Evolutionary conservation across 2,797 vertebrate species (phyloP).

Genomic region (Sphenodon punctatus): DNA sequence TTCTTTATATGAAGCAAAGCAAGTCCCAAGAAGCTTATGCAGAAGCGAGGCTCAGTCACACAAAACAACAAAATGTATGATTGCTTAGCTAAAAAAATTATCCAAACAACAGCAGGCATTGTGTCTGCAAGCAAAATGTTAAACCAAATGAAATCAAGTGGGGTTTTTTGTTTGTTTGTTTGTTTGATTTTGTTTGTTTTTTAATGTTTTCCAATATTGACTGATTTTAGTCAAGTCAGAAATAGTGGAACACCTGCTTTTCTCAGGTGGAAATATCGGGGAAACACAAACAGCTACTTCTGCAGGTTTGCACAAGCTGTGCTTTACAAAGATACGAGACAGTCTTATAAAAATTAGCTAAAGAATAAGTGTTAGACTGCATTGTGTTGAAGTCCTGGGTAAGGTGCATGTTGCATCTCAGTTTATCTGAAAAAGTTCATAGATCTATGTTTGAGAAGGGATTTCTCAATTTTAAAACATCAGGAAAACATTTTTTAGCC

Average conservation of each 20-base stretch:
- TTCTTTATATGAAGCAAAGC: neutral
- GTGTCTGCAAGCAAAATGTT: neutral
- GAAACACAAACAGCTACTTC: neutral
- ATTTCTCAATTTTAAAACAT: no score
- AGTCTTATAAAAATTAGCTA: no score
- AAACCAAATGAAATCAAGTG: fast-evolving
- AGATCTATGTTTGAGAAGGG: no score
- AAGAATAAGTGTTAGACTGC: no score
- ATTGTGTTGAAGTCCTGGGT: no score
- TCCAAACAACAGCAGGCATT: neutral
- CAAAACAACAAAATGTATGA: neutral
- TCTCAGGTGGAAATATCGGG: neutral
- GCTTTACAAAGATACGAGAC: neutral
- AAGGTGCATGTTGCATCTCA: no score
- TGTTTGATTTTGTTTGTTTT: no score
- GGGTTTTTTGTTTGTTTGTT: no score
- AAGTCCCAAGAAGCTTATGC: neutral
- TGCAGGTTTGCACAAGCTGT: neutral
- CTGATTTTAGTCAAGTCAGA: neutral
- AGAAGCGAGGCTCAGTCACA: neutral
- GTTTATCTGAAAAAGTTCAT: no score
- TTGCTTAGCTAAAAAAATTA: neutral
- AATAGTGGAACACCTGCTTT: neutral
- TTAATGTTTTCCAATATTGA: neutral
- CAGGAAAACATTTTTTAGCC: neutral